Evolutionary conservation across 23 tunicate species (phyloP).

Genomic region (Oikopleura vanhoeffeni): DNA sequence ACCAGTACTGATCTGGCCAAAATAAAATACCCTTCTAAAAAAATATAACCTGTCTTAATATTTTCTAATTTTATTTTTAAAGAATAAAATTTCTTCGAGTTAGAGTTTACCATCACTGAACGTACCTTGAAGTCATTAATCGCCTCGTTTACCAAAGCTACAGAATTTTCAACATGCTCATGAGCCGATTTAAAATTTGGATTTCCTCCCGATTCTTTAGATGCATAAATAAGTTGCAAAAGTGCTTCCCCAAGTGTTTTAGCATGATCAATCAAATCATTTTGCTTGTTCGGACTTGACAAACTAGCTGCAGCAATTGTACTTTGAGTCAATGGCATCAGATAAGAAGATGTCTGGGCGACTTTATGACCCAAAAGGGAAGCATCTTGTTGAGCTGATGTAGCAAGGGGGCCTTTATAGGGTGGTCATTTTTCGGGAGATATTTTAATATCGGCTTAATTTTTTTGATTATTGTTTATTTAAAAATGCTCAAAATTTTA

Average conservation of each 20-base stretch:
- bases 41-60: too few relatives aligned
- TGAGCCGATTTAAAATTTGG: constrained; percentile 42
- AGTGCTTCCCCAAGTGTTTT: constrained; percentile 85
- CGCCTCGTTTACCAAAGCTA: neutral
- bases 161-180: neutral
- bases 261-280: constrained; percentile 86
- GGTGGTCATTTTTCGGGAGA: too few relatives aligned
- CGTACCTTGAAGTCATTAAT: neutral
- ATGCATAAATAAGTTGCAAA: constrained; percentile 63
- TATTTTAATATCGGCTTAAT: too few relatives aligned
- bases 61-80: too few relatives aligned
- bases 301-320: constrained; percentile 82
- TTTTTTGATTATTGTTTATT: too few relatives aligned
- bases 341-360: constrained; percentile 65
- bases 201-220: constrained; percentile 95
- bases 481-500: too few relatives aligned
- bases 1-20: too few relatives aligned
- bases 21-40: too few relatives aligned
- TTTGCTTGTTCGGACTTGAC: constrained; percentile 57
- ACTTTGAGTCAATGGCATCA: constrained; percentile 49
- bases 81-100: too few relatives aligned
- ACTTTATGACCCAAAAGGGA: constrained; percentile 78
- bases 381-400: constrained; percentile 78
- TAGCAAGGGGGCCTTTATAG: constrained; percentile 23
- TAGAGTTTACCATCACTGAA: neutral